Evolutionary conservation across 2,888 invertebrate genomes (phyloP), one percentile per base, ranked within the genome.

Genomic region (Diarsia brunnea): DNA sequence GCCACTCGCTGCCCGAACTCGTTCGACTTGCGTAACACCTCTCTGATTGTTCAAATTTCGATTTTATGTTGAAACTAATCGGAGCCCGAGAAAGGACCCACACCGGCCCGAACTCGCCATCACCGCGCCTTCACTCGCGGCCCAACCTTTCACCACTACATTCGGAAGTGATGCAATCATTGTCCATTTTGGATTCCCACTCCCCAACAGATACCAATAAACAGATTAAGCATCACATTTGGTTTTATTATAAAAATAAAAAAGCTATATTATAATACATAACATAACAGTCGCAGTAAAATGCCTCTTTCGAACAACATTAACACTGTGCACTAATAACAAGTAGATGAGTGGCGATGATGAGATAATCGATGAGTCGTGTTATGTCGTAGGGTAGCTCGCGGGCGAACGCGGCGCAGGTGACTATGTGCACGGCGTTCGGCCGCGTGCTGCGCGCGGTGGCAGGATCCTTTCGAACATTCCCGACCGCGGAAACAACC

Each of bases 291-390:
- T 95, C 94, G 94, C 94, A 94, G 91, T 92, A 93, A 92, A 93
- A 93, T 93, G 93, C 92, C 93, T 93, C 93, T 92, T 94, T 93
- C 91, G 91, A 91, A 94, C 91, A 94, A 95, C 94, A 92, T 93
- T 94, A 96, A 96, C 95, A 95, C 93, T 93, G 95, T 96, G 95
- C 95, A 94, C 94, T 94, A 95, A 95, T 95, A 96, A 96, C 96
- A 93, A 96, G 94, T 95, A 94, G 89, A 94, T 93, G 94, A 94
- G 91, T 91, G 91, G 90, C 89, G 91, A 93, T 91, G 91, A 93
- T 93, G 92, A 92, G 87, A 80, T 84, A 85, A 81, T 89, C 87
- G 89, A 91, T 91, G 90, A 91, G 87, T 90, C 78, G 88, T 89
- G 89, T 88, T 84, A 88, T 84, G 85, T 87, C 81, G 88, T 80